Evolutionary conservation across 2,797 vertebrate genomes (phyloP), one percentile per base, ranked within the genome.

Genomic region (Crotalus adamanteus): DNA sequence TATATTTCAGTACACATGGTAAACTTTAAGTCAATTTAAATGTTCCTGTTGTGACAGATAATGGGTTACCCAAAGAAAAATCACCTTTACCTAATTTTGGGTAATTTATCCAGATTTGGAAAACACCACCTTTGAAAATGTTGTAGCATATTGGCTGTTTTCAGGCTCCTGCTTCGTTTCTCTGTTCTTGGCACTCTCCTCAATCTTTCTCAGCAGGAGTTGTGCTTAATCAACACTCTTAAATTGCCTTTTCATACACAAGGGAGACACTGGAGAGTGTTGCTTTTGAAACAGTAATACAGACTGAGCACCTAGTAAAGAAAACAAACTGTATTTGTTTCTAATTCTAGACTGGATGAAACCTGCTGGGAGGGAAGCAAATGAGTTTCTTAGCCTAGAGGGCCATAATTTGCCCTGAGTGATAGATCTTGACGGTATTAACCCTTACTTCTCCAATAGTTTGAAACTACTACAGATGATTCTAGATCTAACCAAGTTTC

Each of bases 181-280:
- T 42, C 12, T 91, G 8, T 91, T 87, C 47, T 83, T 53, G 20
- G 86, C 92, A 83, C 53, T 56, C 78, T 69, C 56, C n/a, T 93
- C 56, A n/a, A 65, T 55, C 47, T 88, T 91, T 60, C 65, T 42
- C 91, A 47, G 25, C 55, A 55, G 47, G 55, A 53, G 56, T 55
- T n/a, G 31, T 78, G 12, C 31, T 93, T 91, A 78, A 88, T 93
- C 85, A 90, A 73, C 85, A 87, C 61, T 60, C 85, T 37, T 91
- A 87, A 88, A 93, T 57, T 91, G 89, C 89, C n/a, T 88, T 73
- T 87, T 87, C 61, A 37, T 25, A 53, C 61, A 86, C 85, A 60
- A 59, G 55, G 86, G 55, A 93, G 42, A 60, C 2, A 3, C 47
- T 57, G 61, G 60, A 26, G 78, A 87, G 53, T 5, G 31, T n/a